These are phyloP conservation scores for Microplitis deprimator DNA, from an alignment of 2,888 invertebrate species.

Conservation along the genomic window DNA sequence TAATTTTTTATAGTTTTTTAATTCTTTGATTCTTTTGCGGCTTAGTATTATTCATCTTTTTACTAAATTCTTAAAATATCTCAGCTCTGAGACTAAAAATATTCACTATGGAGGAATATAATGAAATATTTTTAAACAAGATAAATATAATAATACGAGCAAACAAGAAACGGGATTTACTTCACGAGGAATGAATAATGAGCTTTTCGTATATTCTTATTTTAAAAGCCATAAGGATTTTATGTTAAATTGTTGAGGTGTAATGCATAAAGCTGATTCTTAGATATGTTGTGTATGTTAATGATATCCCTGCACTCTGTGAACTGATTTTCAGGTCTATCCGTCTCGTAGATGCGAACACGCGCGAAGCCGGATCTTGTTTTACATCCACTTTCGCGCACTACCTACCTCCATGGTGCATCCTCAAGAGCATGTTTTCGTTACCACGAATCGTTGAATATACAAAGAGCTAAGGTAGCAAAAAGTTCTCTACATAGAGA, in stretches of 20 bases:
- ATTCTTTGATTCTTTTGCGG: too few relatives aligned
- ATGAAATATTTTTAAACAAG: too few relatives aligned
- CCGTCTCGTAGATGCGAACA: conserved; percentile 15
- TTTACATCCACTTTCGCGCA: conserved; percentile 41
- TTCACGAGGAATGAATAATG: too few relatives aligned
- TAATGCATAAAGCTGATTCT: conserved; percentile 27
- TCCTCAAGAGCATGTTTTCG: conserved; percentile 22
- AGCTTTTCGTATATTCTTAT: neutral
- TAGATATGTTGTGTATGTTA: conserved; percentile 42
- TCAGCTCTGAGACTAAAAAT: too few relatives aligned
- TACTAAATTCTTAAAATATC: too few relatives aligned
- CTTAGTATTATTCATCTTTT: too few relatives aligned
- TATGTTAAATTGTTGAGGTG: neutral
- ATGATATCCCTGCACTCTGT: conserved; percentile 48
- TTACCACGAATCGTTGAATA: conserved; percentile 34
- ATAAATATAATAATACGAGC: too few relatives aligned
- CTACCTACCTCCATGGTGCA: conserved; percentile 7
- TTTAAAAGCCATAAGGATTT: conserved; percentile 8
- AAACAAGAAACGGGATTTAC: too few relatives aligned
- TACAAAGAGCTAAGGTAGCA: neutral
- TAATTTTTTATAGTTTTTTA: too few relatives aligned
- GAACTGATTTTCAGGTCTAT: conserved; percentile 26
- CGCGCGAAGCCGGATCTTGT: conserved; percentile 40
- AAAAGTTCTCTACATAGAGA: neutral
- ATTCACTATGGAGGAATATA: too few relatives aligned